These are phyloP conservation scores for Oxycera nigricornis DNA, from an alignment of 2,888 invertebrate genomes.

Conservation along the genomic window DNA sequence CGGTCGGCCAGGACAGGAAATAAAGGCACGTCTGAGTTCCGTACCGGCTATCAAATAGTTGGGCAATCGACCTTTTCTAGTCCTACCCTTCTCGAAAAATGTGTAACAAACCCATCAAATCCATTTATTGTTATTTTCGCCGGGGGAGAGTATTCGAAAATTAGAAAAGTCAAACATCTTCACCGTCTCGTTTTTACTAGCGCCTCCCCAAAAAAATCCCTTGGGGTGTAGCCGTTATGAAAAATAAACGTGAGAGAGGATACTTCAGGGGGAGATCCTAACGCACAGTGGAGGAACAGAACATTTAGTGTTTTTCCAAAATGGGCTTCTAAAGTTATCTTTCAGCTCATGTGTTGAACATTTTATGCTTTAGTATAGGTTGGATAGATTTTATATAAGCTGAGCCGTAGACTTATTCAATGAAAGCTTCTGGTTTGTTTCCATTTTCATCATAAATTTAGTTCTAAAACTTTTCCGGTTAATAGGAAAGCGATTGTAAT, in stretches of 20 bases:
- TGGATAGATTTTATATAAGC: no score
- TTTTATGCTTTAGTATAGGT: no score
- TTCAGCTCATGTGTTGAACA: no score
- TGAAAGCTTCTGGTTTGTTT: no score
- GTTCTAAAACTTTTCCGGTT: no score
- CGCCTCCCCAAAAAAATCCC: neutral
- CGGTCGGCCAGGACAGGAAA: neutral
- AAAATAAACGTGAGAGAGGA: neutral
- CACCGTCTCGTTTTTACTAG: constrained; percentile 13
- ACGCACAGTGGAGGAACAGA: no score
- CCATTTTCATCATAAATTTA: no score
- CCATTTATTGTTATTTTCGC: constrained; percentile 46
- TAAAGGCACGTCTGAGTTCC: neutral
- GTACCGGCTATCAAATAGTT: constrained; percentile 1
- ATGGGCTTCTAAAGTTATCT: no score
- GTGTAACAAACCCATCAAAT: constrained; percentile 45
- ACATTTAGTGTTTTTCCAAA: no score
- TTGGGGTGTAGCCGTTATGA: neutral
- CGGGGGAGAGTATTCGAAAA: constrained; percentile 46
- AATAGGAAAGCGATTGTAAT: no score
- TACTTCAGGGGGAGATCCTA: neutral
- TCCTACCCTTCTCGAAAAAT: constrained; percentile 30
- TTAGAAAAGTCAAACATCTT: constrained; percentile 47
- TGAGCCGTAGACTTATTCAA: no score
- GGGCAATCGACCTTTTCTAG: constrained; percentile 42